Percentiles rank a stretch among this genome's conserved stretches.
phyloP scores from a whole-genome alignment of 2,888 invertebrate genomes.

The Stenolophus ochropezus region DNA sequence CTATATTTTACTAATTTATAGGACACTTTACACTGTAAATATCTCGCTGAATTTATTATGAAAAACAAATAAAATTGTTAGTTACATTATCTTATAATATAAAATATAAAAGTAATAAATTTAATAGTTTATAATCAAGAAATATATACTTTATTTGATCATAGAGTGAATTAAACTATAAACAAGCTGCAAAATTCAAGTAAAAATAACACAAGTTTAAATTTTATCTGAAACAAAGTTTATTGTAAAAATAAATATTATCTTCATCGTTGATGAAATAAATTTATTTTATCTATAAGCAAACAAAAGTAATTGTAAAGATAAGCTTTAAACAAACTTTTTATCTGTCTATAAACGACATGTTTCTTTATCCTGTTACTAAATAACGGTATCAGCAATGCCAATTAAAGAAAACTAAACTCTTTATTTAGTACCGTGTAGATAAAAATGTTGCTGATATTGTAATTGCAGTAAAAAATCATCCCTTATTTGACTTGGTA shows the following conservation, averaged over 20 bases:
- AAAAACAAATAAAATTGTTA: too few species aligned
- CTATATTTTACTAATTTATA: too few species aligned
- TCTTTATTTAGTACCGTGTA: slow-evolving; percentile 16
- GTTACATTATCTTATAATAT: too few species aligned
- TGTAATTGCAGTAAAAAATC: slow-evolving; percentile 4
- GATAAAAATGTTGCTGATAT: slow-evolving; percentile 26
- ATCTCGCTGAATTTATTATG: too few species aligned
- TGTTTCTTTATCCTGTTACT: neutral
- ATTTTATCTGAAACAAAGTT: neutral
- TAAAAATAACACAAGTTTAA: too few species aligned
- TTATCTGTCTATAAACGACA: slow-evolving; percentile 12
- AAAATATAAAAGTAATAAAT: too few species aligned
- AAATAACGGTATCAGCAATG: slow-evolving; percentile 8
- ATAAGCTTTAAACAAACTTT: neutral
- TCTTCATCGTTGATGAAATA: neutral
- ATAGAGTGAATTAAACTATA: too few species aligned
- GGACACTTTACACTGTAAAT: too few species aligned
- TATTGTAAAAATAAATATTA: neutral
- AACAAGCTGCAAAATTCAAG: too few species aligned
- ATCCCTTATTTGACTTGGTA: neutral
- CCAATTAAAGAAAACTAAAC: slow-evolving; percentile 33
- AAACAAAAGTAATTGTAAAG: neutral
- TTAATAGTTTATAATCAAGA: too few species aligned
- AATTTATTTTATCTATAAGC: neutral
- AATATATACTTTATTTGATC: too few species aligned